Evolutionary conservation across 1,140 invertebrate species (phyloP).

Genomic region (Aporrectodea caliginosa): DNA sequence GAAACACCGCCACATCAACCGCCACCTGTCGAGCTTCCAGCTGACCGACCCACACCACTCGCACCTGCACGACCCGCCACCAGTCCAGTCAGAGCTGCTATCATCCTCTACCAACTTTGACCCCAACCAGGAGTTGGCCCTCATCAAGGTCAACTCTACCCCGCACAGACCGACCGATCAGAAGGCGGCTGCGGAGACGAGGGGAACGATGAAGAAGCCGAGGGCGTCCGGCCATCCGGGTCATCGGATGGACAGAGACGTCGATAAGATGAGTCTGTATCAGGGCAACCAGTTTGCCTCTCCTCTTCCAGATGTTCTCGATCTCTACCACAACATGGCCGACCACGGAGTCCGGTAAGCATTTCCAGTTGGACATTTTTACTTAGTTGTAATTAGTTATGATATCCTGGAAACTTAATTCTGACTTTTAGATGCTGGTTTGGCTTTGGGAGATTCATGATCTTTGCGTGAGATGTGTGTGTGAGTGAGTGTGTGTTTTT

Average conservation of each 20-base stretch:
- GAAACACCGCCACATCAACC: constrained; percentile 25
- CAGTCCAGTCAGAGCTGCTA: background rate
- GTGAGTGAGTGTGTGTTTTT: background rate
- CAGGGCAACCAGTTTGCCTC: background rate
- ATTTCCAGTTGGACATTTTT: background rate
- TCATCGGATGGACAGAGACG: background rate
- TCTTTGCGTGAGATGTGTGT: no score
- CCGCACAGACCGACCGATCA: no score
- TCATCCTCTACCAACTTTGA: background rate
- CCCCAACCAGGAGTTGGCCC: no score
- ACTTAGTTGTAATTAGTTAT: background rate
- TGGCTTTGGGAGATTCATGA: background rate
- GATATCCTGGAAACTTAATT: background rate
- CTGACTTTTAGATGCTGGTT: background rate
- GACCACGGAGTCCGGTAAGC: background rate
- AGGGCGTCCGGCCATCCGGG: background rate
- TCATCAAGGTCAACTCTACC: no score
- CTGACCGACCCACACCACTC: background rate
- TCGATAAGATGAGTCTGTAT: background rate
- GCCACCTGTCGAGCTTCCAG: constrained; percentile 18
- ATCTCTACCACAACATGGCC: background rate
- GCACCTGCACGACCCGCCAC: no score
- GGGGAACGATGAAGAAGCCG: background rate
- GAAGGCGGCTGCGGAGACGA: background rate
- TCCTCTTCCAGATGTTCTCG: background rate